These are phyloP conservation scores for Microchrysa polita DNA, from an alignment of 2,888 invertebrate genomes.

Conservation along the genomic window DNA sequence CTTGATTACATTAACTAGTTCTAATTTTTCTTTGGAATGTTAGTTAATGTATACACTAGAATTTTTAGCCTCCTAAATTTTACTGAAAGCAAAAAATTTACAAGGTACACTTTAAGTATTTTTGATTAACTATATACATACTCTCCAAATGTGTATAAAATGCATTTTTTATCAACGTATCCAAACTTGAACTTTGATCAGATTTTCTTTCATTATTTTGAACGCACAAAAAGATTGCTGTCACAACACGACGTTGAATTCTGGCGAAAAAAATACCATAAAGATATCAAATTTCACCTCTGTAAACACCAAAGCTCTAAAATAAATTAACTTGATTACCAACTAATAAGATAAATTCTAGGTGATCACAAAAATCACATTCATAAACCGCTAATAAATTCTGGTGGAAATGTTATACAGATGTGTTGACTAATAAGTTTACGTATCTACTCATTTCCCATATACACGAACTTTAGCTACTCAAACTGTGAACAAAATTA, in stretches of 20 bases:
- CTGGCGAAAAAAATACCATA: no score
- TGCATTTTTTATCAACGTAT: no score
- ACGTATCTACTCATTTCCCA: conserved; percentile 29
- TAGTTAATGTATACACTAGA: no score
- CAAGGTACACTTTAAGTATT: no score
- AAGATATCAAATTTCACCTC: conserved; percentile 37
- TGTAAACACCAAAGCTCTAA: conserved; percentile 23
- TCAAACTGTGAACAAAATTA: conserved; percentile 37
- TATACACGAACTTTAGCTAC: conserved; percentile 33
- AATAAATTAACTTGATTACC: conserved; percentile 11
- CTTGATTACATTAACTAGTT: no score
- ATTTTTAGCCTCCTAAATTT: no score
- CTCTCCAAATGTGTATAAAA: no score
- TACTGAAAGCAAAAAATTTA: no score
- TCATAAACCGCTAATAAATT: conserved; percentile 25
- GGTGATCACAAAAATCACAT: conserved; percentile 7
- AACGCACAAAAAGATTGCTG: no score
- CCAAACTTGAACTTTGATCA: conserved; percentile 15
- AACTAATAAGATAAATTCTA: conserved; percentile 10
- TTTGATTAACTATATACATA: no score
- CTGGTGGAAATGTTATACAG: conserved; percentile 12
- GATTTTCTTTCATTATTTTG: conserved; percentile 27
- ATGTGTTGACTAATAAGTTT: conserved; percentile 40
- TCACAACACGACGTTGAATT: no score
- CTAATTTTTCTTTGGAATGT: no score